Base-by-base conservation (phyloP, 2,888 invertebrate species). In the Drosophila nr. perissopoda region DNA sequence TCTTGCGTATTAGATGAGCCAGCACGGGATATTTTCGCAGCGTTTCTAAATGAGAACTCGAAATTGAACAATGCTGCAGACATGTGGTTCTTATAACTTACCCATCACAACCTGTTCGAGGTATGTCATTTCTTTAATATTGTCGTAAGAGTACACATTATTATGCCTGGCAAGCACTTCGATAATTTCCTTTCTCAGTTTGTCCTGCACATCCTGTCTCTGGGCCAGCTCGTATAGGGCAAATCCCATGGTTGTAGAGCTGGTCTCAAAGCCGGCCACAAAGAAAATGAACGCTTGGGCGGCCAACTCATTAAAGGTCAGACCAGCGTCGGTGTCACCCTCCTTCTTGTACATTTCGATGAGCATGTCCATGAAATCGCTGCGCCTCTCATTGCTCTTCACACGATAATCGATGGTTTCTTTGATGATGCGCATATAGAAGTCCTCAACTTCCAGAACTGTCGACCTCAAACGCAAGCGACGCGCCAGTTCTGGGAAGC, bases 181-280 rank as follows among this genome's bases (percentile, higher is more conserved):
- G 0, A 77, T 73, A 0, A 92, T 79, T 56, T 91, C 92, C 1
- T 58, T 13, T 6, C 92, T 59, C 0, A 89, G 51, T n/a, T 74
- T 77, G 5, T 53, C 81, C 83, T 70, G 91, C 48, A 91, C 66
- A 4, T 91, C 78, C 52, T 76, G 89, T 66, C 91, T 78, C 27
- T 67, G 54, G 0, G 92, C 91, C 36, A 92, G 63, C 57, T 92
- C 92, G 11, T 89, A 92, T 0, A 92, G 60, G 0, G 86, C 83
- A 71, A 94, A 95, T 70, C 94, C 94, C 46, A 95, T 94, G 0
- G 95, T 94, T 0, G 95, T 94, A 0, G 95, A 95, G 0, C 95
- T 95, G 0, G 95, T 95, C 89, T 96, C 96, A 79, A 95, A 95
- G 0, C 96, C 96, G 21, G 95, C 92, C 13, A 91, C 49, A 53